Evolutionary conservation across 2,797 vertebrate genomes (phyloP).

Genomic region (Chelonia mydas): DNA sequence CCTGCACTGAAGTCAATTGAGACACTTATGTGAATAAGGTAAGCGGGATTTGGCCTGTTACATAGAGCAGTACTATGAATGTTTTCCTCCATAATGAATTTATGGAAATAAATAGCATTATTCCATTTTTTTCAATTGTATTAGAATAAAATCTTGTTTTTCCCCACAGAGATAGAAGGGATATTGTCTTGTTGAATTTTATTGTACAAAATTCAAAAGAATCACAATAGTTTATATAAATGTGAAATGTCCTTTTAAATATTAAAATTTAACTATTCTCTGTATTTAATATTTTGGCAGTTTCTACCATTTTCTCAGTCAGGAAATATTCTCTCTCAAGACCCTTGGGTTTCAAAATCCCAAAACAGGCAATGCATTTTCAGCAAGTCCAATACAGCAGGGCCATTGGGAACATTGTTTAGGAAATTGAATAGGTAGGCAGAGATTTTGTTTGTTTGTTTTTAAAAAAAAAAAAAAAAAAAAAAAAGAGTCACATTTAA

Average conservation of each 20-base stretch:
- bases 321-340: slow-evolving; percentile 52
- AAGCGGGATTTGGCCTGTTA: not conserved
- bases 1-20: not conserved
- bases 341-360: slow-evolving; percentile 69
- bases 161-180: not conserved
- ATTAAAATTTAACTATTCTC: not conserved
- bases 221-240: not conserved
- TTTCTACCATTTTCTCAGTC: slow-evolving; percentile 79
- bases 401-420: slow-evolving; percentile 43
- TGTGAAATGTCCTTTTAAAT: not conserved
- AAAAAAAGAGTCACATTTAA: not conserved
- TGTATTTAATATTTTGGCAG: slow-evolving; percentile 42
- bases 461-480: not conserved
- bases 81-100: not conserved
- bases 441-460: not conserved
- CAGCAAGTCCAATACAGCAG: slow-evolving; percentile 32
- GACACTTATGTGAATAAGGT: not conserved
- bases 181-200: not conserved
- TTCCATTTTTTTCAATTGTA: not conserved
- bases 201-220: not conserved
- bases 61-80: not conserved
- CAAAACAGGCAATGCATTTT: slow-evolving; percentile 36
- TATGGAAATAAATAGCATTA: not conserved
- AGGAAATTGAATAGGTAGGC: slow-evolving; percentile 69
- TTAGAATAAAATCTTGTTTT: not conserved